Base-by-base conservation (phyloP, 2,888 invertebrate species). In the Malthinus flaveolus region DNA sequence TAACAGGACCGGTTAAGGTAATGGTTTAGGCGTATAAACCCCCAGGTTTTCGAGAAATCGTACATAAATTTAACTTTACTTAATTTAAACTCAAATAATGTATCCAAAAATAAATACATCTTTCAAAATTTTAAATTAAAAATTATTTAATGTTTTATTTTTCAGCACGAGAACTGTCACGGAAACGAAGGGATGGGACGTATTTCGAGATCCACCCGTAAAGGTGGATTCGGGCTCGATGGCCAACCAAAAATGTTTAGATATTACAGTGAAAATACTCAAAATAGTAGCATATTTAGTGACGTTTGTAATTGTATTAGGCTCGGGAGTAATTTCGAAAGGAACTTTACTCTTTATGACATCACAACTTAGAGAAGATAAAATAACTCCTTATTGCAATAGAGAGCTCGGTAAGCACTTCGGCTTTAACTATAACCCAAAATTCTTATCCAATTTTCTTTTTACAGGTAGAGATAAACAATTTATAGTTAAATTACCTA, bases 131-230 rank as follows among this genome's bases (percentile, higher is more conserved):
- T 15, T 42, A 9, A 42, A 15, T 23, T 23, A 23, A 23, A 23
- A 23, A 23, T 23, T 23, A 23, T 15, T 59, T 54, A 12, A 6
- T n/a, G 44, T 1, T 10, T 66, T 59, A 60, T 61, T 64, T 82
- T 85, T 36, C 83, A 92, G 92, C 75, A 89, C 89, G 80, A 84
- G 92, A 73, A 91, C 91, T 61, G 87, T 91, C 69, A 88, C 88
- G 74, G 93, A 92, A 78, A 91, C 91, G 70, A 93, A 93, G 88
- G 91, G 90, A 87, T 97, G 97, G 97, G 96, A 97, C 85, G 95
- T 96, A 59, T 97, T 97, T 82, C 84, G 95, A 74, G 90, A 94
- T 79, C 90, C 95, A 68, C 95, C 96, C 7, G 89, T 89, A 69
- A 92, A 93, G 79, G 87, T 88, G 80, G 92, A 93, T 80, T 90